Conservation (phyloP, 2,113 vertebrate genomes). For the Enhydra lutris region DNA sequence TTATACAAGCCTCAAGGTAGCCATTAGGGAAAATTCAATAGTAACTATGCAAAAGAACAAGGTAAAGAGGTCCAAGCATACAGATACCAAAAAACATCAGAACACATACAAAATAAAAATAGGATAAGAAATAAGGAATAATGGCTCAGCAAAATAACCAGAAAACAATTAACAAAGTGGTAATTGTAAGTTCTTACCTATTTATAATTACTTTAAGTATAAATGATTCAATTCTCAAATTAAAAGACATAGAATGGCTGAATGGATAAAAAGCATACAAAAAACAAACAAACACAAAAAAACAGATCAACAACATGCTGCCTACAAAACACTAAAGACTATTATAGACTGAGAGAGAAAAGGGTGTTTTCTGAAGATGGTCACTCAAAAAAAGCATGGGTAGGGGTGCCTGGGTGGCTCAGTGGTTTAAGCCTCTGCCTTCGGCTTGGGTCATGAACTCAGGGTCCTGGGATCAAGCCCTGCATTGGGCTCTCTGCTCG, state of each 20-base stretch:
- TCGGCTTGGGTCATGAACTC: no score
- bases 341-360: neutral
- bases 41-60: neutral
- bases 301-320: neutral
- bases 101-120: neutral
- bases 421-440: no score
- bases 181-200: neutral
- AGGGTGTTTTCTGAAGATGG: neutral
- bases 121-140: neutral
- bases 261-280: neutral
- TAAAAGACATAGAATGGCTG: neutral
- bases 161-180: neutral
- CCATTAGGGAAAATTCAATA: neutral
- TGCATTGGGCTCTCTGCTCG: no score
- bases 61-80: neutral
- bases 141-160: neutral
- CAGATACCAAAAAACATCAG: neutral
- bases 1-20: neutral
- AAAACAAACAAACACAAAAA: neutral
- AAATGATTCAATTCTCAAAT: neutral
- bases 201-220: neutral
- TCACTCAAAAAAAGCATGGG: neutral
- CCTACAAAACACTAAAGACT: neutral
- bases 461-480: no score
- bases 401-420: no score